Evolutionary conservation across 2,888 invertebrate genomes (phyloP), one percentile per base, ranked within the genome.

Genomic region (Drosophila histrio): DNA sequence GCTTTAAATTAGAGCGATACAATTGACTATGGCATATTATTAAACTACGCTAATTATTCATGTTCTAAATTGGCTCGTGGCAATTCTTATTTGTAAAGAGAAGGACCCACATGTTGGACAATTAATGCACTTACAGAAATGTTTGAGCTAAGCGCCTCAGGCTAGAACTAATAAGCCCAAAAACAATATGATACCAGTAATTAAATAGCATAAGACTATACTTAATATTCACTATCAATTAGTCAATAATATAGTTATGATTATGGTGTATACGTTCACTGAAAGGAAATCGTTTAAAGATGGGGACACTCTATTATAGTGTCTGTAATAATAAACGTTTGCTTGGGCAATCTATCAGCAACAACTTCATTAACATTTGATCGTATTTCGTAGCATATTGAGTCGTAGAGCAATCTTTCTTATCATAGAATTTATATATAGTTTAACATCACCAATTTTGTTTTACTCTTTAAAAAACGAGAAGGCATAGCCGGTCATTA

Each of bases 11-110:
- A 38, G 19, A 2, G 43, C 52, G 21, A 2, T 39, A 34, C 38
- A 19, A 47, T 59, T 50, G 50, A 39, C 47, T 60, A 22, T 49
- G 36, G 17, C 47, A 50, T 53, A 68, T 46, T 69, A 69, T 74
- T 44, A 62, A 78, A 63, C 54, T 59, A 54, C 2, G 34, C 9
- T 11, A 46, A n/a, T 53, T 59, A 32, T 36, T 30, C 24, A 28
- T n/a, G 7, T 34, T 32, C 13, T 17, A 6, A 30, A 13, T 21
- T 26, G 30, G 9, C 4, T 19, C 13, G 7, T 38, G 32, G 19
- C 26, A 26, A 24, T 21, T 15, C 15, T 15, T 24, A 13, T 19
- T 15, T 43, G 34, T 38, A n/a, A 1, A 3, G 11, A n/a, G 22
- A 13, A 8, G 46, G 2, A 4, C 22, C 7, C 1, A 22, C 22